phyloP scores from a whole-genome alignment of 23 tunicate species.

The Diplosoma virens region DNA sequence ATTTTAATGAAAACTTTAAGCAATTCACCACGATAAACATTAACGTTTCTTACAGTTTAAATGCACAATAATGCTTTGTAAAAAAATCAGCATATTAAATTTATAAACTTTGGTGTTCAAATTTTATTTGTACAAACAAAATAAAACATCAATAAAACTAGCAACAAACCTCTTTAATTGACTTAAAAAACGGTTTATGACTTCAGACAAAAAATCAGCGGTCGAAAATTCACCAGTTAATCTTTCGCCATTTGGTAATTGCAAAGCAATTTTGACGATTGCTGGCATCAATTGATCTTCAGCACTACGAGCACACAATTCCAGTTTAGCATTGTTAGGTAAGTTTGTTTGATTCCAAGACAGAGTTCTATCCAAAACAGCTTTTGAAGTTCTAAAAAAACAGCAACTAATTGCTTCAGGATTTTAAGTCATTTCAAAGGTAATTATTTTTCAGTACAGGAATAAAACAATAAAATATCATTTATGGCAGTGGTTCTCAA shows the following conservation, averaged over 20 bases:
- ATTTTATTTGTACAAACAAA: no score
- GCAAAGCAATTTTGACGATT: slow-evolving; percentile 61
- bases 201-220: slow-evolving; percentile 3
- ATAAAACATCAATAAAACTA: no score
- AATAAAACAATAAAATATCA: no score
- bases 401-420: no score
- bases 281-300: slow-evolving; percentile 5
- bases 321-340: slow-evolving; percentile 81
- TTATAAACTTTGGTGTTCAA: no score
- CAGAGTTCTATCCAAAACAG: slow-evolving; percentile 45
- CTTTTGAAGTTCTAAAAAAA: slow-evolving; percentile 29
- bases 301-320: slow-evolving; percentile 11
- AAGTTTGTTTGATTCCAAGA: slow-evolving; percentile 73
- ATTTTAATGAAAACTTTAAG: background rate
- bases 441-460: no score
- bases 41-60: background rate
- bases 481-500: no score
- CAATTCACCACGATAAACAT: background rate
- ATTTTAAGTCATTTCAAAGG: no score
- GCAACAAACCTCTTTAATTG: slow-evolving; percentile 43
- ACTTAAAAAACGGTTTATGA: slow-evolving; percentile 35
- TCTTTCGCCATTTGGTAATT: slow-evolving; percentile 47
- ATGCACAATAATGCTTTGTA: background rate
- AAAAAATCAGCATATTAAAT: background rate
- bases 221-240: slow-evolving; percentile 41